Percentiles rank a stretch among this genome's conserved stretches.
Evolutionary conservation across 2,888 invertebrate genomes (phyloP).

Genomic region (Achlya flavicornis): DNA sequence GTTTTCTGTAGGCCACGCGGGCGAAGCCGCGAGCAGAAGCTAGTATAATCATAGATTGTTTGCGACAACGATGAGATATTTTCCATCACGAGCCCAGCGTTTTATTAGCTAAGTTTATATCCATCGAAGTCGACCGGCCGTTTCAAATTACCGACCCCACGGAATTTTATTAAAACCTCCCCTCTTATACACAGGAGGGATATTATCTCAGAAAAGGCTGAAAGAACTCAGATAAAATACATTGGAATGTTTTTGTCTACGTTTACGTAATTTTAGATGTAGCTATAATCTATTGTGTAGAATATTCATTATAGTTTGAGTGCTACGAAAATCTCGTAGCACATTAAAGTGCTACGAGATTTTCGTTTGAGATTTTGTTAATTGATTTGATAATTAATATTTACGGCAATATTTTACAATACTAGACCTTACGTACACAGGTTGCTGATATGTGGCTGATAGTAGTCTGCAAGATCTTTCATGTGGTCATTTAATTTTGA

Average conservation of each 20-base stretch:
- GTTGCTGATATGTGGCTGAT: too few relatives aligned
- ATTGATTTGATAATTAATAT: too few relatives aligned
- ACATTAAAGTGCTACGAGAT: background rate
- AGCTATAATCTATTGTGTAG: background rate
- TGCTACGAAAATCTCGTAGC: slow-evolving; percentile 4
- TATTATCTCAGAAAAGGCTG: slow-evolving; percentile 2
- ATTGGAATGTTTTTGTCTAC: slow-evolving; percentile 9
- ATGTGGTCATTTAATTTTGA: too few relatives aligned
- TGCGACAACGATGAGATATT: background rate
- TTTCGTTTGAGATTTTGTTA: background rate
- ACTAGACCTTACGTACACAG: too few relatives aligned
- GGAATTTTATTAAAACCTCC: slow-evolving; percentile 12
- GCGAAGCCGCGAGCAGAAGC: too few relatives aligned
- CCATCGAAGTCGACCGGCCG: slow-evolving; percentile 25
- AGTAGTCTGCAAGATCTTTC: too few relatives aligned
- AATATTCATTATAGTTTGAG: background rate
- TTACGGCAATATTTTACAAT: too few relatives aligned
- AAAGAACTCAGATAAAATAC: slow-evolving; percentile 9
- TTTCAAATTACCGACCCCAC: slow-evolving; percentile 9
- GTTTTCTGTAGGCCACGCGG: too few relatives aligned
- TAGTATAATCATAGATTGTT: background rate
- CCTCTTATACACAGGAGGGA: background rate
- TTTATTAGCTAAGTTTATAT: slow-evolving; percentile 39
- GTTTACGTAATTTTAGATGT: background rate
- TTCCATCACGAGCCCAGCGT: background rate